Base-by-base conservation (phyloP, 2,113 vertebrate species). In the Nipponia nippon region DNA sequence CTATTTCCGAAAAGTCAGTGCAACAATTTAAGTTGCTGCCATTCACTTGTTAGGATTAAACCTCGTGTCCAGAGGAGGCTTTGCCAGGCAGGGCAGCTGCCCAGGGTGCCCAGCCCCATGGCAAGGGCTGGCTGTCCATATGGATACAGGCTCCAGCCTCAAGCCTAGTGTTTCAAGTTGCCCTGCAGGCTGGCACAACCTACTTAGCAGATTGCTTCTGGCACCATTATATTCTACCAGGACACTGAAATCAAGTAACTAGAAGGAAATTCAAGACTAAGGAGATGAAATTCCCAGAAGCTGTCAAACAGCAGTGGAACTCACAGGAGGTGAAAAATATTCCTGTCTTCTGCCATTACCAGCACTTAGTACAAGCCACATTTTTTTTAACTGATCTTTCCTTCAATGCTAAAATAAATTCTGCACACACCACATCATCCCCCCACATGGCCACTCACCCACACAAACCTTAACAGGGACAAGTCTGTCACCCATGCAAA, bases 41-140 rank as follows among this genome's bases (percentile, higher is more conserved):
- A 10, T 52, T 89, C 46, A 53, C 52, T 90, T 59, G 13, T n/a
- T 47, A 47, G 40, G 52, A 66, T 78, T 85, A 83, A 52, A 66
- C 25, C 36, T 34, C 0, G 0, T 29, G 50, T 65, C 44, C 29
- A 49, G 49, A 75, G 38, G 46, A 80, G 44, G 21, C 5, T 50
- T 26, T 67, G 15, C 7, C 2, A 6, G 27, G 9, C 1, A 6
- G 15, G 9, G 8, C 3, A 5, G 10, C 20, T 69, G 13, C 29
- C 32, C 7, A 2, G n/a, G 4, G 5, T 66, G 7, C 9, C 32
- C 56, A 62, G 5, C 5, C 20, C 18, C 27, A 13, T 0, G 3
- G 47, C 13, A 1, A 0, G 22, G 26, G 18, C 40, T 83, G 46
- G 1, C 61, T 79, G 16, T 36, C 62, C 14, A 7, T 13, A 40